phyloP scores from a whole-genome alignment of 2,113 vertebrate species.

The Acanthisitta chloris region DNA sequence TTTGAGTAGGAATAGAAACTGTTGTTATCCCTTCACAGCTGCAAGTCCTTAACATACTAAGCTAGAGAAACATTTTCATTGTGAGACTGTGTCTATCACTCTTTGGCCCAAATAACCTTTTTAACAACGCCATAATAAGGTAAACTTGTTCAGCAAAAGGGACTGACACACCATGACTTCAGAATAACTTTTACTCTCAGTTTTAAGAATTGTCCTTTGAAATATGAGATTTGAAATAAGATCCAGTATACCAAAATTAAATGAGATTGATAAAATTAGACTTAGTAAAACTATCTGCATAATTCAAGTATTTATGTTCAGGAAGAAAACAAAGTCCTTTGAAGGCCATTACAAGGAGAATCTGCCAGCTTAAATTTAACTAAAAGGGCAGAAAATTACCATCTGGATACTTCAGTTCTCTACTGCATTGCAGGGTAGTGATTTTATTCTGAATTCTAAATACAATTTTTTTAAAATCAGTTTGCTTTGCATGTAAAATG shows the following conservation, averaged over 20 bases:
- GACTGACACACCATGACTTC: not conserved
- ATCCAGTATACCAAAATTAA: not conserved
- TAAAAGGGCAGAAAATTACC: not conserved
- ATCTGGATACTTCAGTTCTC: not conserved
- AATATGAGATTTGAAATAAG: not conserved
- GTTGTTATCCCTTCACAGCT: not conserved
- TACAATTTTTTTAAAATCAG: not conserved
- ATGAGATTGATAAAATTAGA: not conserved
- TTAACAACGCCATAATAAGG: accelerated
- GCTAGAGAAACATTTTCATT: not conserved
- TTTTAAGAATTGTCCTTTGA: not conserved
- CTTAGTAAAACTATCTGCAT: not conserved
- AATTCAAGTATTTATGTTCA: not conserved
- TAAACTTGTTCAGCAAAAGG: not conserved
- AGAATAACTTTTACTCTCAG: not conserved
- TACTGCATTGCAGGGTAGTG: not conserved
- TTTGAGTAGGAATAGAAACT: not conserved
- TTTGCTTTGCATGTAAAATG: not conserved
- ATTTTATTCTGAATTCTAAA: not conserved
- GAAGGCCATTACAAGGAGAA: not conserved
- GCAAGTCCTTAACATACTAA: not conserved
- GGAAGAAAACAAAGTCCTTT: not conserved
- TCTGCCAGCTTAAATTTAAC: not conserved
- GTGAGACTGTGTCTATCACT: not conserved
- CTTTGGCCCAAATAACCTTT: not conserved